phyloP scores from a whole-genome alignment of 2,113 vertebrate genomes.

The Perca schrenkii region DNA sequence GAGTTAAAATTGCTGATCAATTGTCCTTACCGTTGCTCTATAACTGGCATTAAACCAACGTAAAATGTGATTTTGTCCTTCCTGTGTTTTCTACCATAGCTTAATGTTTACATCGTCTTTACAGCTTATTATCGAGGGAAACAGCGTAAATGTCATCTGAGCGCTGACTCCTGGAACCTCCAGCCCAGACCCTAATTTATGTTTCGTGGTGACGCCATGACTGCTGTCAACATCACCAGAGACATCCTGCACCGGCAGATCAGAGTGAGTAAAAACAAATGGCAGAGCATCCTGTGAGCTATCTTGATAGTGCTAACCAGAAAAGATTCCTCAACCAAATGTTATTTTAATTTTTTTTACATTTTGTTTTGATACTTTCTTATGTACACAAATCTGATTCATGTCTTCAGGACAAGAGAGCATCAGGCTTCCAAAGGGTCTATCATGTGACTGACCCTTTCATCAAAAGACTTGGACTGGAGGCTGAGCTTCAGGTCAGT shows the following conservation, averaged over 20 bases:
- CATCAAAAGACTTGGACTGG: constrained; percentile 95
- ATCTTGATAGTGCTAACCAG: neutral
- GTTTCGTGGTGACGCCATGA: constrained; percentile 88
- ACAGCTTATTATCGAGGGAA: constrained; percentile 28
- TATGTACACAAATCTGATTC: constrained; percentile 11
- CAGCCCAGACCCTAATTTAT: constrained; percentile 71
- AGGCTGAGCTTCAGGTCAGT: constrained; percentile 95
- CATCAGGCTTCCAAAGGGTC: constrained; percentile 90
- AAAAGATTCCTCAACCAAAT: neutral
- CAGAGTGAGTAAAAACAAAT: constrained; percentile 73
- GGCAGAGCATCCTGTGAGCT: neutral
- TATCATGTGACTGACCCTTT: constrained; percentile 97
- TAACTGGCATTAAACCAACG: neutral
- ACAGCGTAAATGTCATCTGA: constrained; percentile 85
- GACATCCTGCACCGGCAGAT: constrained; percentile 94
- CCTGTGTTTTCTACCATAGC: neutral
- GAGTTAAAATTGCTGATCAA: neutral
- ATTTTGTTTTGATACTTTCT: neutral
- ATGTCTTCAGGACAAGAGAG: constrained; percentile 89
- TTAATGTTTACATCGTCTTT: constrained; percentile 12
- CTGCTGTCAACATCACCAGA: constrained; percentile 92
- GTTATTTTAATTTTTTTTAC: neutral
- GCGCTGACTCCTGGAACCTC: constrained; percentile 74
- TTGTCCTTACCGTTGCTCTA: neutral
- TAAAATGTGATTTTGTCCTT: neutral